These are phyloP conservation scores for Calameuta idolon DNA, from an alignment of 2,888 invertebrate genomes.

Conservation along the genomic window DNA sequence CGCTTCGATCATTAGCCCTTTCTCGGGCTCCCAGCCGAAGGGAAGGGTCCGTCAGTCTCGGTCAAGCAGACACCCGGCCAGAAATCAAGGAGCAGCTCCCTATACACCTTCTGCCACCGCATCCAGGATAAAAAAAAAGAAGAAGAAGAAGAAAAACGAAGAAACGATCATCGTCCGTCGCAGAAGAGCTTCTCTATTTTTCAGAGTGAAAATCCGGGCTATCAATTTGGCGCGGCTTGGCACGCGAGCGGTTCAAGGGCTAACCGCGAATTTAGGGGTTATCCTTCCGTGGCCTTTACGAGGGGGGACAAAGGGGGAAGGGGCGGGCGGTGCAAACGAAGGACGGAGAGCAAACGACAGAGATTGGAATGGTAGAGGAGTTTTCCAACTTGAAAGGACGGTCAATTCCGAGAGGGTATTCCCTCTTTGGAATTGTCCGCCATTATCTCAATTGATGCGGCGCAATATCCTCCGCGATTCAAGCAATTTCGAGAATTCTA, in stretches of 20 bases:
- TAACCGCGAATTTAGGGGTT: no score
- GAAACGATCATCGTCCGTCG: no score
- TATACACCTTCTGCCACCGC: background rate
- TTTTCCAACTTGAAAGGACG: background rate
- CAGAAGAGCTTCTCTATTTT: conserved; percentile 25
- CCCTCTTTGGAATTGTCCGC: conserved; percentile 32
- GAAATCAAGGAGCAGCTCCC: no score
- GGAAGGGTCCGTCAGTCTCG: no score
- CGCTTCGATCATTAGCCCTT: no score
- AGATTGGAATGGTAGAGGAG: no score
- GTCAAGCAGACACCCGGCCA: no score
- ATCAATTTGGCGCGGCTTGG: conserved; percentile 24
- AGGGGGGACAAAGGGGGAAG: background rate
- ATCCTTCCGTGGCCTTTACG: background rate
- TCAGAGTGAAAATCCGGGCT: conserved; percentile 22
- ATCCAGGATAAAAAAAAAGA: conserved; percentile 36
- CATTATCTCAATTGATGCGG: conserved; percentile 48
- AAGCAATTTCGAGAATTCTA: conserved; percentile 40
- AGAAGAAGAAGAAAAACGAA: conserved; percentile 34
- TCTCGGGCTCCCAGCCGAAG: no score
- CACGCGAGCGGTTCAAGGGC: no score
- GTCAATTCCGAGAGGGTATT: conserved; percentile 36
- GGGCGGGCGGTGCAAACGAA: no score
- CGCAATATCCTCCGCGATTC: conserved; percentile 33
- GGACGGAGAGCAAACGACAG: no score